Conservation (phyloP, 1,140 invertebrate genomes). For the Drosophila ananassae region DNA sequence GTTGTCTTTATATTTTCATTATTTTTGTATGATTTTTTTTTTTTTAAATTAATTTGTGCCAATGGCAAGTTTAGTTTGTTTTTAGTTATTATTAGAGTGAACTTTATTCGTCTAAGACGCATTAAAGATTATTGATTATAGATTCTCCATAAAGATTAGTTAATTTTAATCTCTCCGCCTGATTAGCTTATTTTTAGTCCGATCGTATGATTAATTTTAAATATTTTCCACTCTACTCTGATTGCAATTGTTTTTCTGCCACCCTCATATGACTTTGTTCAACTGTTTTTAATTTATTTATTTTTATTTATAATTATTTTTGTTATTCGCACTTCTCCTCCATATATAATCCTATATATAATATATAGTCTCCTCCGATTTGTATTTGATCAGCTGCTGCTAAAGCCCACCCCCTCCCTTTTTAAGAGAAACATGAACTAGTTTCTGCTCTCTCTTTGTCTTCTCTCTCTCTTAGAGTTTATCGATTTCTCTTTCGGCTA, state of each 20-base stretch:
- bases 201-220: background rate
- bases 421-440: background rate
- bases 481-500: background rate
- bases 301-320: background rate
- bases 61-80: constrained; percentile 7
- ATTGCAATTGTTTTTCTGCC: background rate
- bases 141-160: too few relatives aligned
- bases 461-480: background rate
- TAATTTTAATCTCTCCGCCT: background rate
- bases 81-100: background rate
- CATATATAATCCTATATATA: background rate
- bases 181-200: background rate
- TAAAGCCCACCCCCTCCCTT: too few relatives aligned
- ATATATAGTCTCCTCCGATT: background rate
- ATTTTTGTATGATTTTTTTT: background rate
- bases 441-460: background rate
- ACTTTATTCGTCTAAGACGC: too few relatives aligned
- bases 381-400: background rate
- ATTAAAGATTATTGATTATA: background rate
- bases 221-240: constrained; percentile 6
- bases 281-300: constrained; percentile 35
- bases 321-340: constrained; percentile 5
- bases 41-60: constrained; percentile 9
- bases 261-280: constrained; percentile 10
- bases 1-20: constrained; percentile 9